Evolutionary conservation across 2,113 vertebrate genomes (phyloP).

Genomic region (Odontophorus gujanensis): DNA sequence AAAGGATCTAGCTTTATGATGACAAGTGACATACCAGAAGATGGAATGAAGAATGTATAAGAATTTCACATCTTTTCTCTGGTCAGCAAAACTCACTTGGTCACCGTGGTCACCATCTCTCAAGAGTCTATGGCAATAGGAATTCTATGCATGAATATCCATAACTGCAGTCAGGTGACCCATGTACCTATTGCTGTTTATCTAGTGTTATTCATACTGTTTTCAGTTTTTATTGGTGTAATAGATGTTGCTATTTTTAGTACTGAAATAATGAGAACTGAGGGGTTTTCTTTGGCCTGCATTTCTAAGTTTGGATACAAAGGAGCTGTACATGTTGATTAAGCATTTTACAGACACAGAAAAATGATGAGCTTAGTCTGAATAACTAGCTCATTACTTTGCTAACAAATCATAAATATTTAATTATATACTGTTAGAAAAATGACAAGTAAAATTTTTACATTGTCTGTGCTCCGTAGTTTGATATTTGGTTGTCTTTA

Average conservation of each 20-base stretch:
- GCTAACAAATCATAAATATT: background rate
- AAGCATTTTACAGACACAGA: background rate
- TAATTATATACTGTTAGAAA: background rate
- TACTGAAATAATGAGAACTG: background rate
- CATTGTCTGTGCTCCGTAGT: background rate
- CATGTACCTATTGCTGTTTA: background rate
- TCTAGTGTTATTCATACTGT: background rate
- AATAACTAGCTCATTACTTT: background rate
- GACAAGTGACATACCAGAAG: slow-evolving; percentile 47
- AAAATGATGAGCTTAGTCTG: background rate
- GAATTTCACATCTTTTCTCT: background rate
- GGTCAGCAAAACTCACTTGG: slow-evolving; percentile 1
- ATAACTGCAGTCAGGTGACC: background rate
- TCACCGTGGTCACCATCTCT: background rate
- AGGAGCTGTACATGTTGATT: background rate
- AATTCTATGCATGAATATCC: background rate
- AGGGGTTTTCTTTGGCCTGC: background rate
- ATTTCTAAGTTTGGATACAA: background rate
- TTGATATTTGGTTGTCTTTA: background rate
- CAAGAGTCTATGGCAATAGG: background rate
- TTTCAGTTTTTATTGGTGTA: background rate
- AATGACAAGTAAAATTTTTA: background rate
- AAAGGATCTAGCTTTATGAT: slow-evolving; percentile 14
- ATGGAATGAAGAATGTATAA: slow-evolving; percentile 23
- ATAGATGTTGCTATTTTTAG: background rate